Base-by-base conservation (phyloP, 2,797 vertebrate species). In the Podarcis lilfordi region DNA sequence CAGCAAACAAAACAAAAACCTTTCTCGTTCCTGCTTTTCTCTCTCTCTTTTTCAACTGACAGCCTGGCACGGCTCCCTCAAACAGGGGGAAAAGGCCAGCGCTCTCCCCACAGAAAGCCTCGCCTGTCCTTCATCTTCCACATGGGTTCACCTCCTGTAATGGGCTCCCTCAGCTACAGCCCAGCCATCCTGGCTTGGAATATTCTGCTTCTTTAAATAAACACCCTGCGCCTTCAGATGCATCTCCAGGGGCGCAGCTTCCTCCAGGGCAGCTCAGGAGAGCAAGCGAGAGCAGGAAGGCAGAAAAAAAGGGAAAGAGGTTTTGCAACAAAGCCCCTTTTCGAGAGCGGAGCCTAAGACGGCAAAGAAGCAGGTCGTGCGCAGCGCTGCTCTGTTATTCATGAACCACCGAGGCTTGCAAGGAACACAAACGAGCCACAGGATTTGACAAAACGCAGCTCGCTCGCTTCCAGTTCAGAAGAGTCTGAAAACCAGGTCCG, bases 401-500 rank as follows among this genome's bases (percentile, higher is more conserved):
- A 82, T 82, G 89, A n/a, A 77, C 59, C 76, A 71, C 45, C n/a
- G 77, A 88, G 66, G 82, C 86, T 71, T 75, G 32, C 55, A 43
- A 68, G 61, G 68, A 90, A 69, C 88, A 90, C 50, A 66, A 82
- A 79, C 7, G 17, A 75, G 27, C 68, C 3, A 9, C 25, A 40
- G 85, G 76, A 25, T 80, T 61, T 40, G 76, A 55, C 72, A 66
- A 87, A 55, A 85, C 13, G 23, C 78, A 40, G 11, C 55, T 76
- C 69, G 7, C 59, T 35, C 2, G 35, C 55, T 76, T 75, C 61
- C 69, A 45, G 21, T 69, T 78, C 35, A 17, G 50, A 37, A 59
- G 64, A 15, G 13, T 37, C 45, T 32, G n/a, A 64, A 75, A 61
- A 25, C 8, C 15, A 35, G 43, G 59, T 5, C 32, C 2, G 19